Evolutionary conservation across 2,113 vertebrate species (phyloP).

Genomic region (Glaucomys volans): DNA sequence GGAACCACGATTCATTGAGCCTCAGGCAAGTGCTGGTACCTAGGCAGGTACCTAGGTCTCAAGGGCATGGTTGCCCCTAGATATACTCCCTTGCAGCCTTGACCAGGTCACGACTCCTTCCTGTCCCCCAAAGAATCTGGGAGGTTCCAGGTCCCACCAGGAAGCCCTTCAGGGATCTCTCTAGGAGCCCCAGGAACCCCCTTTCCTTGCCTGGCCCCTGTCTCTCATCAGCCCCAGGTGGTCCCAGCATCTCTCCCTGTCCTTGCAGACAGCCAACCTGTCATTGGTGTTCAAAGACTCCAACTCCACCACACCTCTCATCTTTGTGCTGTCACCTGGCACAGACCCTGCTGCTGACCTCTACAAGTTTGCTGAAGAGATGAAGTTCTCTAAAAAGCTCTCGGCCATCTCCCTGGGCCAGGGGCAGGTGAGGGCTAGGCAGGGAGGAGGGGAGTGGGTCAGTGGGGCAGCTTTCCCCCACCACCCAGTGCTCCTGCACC

Average conservation of each 20-base stretch:
- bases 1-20: constrained; percentile 93
- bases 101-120: not conserved
- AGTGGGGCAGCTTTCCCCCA: not conserved
- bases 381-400: constrained; percentile 94
- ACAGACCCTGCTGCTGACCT: constrained; percentile 94
- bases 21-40: constrained; percentile 87
- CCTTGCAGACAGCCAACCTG: constrained; percentile 91
- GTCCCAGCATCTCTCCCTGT: not conserved
- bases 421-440: constrained; percentile 89
- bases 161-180: not conserved
- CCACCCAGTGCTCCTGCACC: not conserved
- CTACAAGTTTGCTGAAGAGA: constrained; percentile 95
- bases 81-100: not conserved
- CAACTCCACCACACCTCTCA: constrained; percentile 89
- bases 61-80: not conserved
- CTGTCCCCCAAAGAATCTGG: not conserved
- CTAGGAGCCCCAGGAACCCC: not conserved
- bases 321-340: constrained; percentile 94
- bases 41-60: not conserved
- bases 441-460: not conserved
- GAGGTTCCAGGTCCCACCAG: not conserved
- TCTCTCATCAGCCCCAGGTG: not conserved
- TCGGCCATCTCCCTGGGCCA: constrained; percentile 94
- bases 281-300: constrained; percentile 91
- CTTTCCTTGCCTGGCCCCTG: not conserved